phyloP scores from a whole-genome alignment of 2,888 invertebrate species.

The Germaria angustata region DNA sequence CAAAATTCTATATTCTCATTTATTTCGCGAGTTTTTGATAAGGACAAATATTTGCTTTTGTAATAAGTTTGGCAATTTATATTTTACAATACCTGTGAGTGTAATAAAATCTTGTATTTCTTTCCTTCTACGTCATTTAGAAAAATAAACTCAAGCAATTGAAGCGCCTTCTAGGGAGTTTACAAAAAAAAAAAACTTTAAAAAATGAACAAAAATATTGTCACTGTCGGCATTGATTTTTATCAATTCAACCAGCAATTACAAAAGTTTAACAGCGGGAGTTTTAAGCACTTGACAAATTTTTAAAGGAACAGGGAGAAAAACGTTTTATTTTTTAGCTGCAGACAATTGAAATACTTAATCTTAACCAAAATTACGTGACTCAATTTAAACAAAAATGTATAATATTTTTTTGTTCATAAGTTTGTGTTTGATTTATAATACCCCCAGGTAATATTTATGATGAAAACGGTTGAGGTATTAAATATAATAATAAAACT shows the following conservation, averaged over 20 bases:
- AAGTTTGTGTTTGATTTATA: slow-evolving; percentile 54
- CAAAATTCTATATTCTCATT: too few species aligned
- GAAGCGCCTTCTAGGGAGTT: not conserved
- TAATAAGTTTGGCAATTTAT: not conserved
- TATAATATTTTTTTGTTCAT: not conserved
- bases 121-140: not conserved
- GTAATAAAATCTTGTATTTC: slow-evolving; percentile 48
- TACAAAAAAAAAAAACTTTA: not conserved
- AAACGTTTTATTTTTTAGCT: not conserved
- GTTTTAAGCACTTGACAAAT: not conserved
- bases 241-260: slow-evolving; percentile 52
- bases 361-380: slow-evolving; percentile 22
- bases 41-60: not conserved
- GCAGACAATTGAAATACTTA: not conserved
- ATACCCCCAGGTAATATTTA: slow-evolving; percentile 38
- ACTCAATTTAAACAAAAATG: slow-evolving; percentile 12
- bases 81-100: slow-evolving; percentile 32
- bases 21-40: not conserved
- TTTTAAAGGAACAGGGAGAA: not conserved
- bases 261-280: slow-evolving; percentile 36
- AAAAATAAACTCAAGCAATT: slow-evolving; percentile 12
- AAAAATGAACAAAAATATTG: slow-evolving; percentile 36
- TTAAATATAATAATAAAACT: too few species aligned
- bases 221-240: slow-evolving; percentile 44
- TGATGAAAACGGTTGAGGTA: slow-evolving; percentile 5